Base-by-base conservation (phyloP, 35 echinoderm and acorn worm genomes). In the Lytechinus pictus region DNA sequence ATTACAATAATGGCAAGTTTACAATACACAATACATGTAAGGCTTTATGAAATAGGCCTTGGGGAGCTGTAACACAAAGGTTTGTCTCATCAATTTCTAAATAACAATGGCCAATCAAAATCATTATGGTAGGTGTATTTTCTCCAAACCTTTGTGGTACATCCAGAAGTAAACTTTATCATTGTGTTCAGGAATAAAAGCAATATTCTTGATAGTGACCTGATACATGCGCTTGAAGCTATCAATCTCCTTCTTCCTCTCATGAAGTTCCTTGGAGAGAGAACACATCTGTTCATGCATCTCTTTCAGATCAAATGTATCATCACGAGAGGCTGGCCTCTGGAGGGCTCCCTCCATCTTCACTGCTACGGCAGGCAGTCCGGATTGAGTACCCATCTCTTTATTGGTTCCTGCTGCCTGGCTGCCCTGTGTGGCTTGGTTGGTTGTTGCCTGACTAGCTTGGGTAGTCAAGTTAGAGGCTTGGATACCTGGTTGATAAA, bases 241-340 rank as follows among this genome's bases (percentile, higher is more conserved):
- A 16, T 27, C 51, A 29, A 95, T 61, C 86, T 96, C 97, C 12
- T 91, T 27, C 44, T 96, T 95, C 51, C 98, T 95, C 54, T 98
- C 96, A 14, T 95, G 89, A 51, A 99, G 57, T 91, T 98, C 97
- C 93, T 87, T 86, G 28, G 96, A 94, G 89, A 99, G 94, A 21
- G 94, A 95, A 2, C 57, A 92, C 61, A 99, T 66, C 92, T 99
- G 97, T 89, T 86, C 54, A 54, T 86, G 89, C 91, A 99, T 90
- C 94, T 99, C 98, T 52, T 96, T 96, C 91, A 96, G 95, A 86
- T 99, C 97, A 94, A 99, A 95, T 14, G 98, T 97, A 33, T 95
- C 95, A 55, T 97, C 98, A 21, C 96, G 66, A 33, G 93, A 96
- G 24, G 96, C 71, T 27, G 87, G 9, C 92, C 27, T 9, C 58